phyloP scores from a whole-genome alignment of 1,140 invertebrate genomes.

The Subanguina moxae region DNA sequence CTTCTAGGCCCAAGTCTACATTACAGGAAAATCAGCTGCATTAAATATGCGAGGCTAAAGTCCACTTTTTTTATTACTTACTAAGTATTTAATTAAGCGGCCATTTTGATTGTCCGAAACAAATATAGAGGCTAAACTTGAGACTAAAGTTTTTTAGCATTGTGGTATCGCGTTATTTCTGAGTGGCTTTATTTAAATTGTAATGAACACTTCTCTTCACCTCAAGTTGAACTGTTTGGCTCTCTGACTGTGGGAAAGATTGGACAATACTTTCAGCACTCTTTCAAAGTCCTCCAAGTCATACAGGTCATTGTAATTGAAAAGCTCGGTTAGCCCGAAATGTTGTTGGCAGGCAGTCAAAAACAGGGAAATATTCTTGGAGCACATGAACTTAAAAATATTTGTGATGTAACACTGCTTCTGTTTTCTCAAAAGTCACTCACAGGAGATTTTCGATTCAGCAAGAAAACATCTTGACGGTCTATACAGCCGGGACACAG shows the following conservation, averaged over 20 bases:
- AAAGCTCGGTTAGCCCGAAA: conserved; percentile 32
- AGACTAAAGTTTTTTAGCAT: too few relatives aligned
- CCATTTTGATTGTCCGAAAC: too few relatives aligned
- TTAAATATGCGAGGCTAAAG: too few relatives aligned
- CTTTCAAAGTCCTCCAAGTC: conserved; percentile 37
- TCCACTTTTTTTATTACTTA: too few relatives aligned
- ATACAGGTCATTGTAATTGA: conserved; percentile 40
- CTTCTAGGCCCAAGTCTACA: too few relatives aligned
- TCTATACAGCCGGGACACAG: conserved; percentile 27
- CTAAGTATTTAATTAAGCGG: too few relatives aligned
- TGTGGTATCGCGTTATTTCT: too few relatives aligned
- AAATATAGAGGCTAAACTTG: too few relatives aligned
- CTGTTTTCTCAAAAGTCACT: conserved; percentile 13
- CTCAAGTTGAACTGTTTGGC: conserved; percentile 28
- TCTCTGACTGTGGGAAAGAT: conserved; percentile 23
- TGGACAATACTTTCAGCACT: conserved; percentile 35
- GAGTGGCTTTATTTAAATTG: too few relatives aligned
- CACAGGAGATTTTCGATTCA: conserved; percentile 28
- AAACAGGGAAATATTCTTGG: conserved; percentile 41
- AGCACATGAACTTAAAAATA: conserved; percentile 40
- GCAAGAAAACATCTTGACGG: conserved; percentile 23
- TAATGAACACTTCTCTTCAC: too few relatives aligned
- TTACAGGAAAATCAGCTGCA: too few relatives aligned
- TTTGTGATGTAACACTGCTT: background rate
- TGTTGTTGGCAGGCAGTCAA: conserved; percentile 35